Conservation (phyloP, 2,797 vertebrate species). For the Clarias pachynema region DNA sequence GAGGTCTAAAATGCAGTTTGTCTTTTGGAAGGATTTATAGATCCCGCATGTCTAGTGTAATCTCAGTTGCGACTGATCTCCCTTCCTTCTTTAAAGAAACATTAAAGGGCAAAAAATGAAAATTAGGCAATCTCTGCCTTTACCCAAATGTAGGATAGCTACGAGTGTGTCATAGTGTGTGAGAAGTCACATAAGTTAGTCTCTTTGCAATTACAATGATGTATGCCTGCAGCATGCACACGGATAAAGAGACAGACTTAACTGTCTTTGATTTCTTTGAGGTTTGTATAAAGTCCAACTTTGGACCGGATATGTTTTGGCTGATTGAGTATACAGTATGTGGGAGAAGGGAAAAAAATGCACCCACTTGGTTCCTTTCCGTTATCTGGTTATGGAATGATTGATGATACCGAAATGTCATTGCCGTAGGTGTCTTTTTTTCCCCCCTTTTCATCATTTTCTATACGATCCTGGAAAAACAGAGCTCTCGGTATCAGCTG, state of each 20-base stretch:
- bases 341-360: not conserved
- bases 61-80: not conserved
- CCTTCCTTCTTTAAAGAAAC: not conserved
- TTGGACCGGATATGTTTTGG: too few relatives aligned
- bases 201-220: not conserved
- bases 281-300: too few relatives aligned
- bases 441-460: not conserved
- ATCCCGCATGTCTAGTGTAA: not conserved
- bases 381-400: not conserved
- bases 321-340: not conserved
- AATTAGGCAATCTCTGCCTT: not conserved
- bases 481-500: slow-evolving; percentile 1
- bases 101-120: not conserved
- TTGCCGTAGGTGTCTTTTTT: not conserved
- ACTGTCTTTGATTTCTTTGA: not conserved
- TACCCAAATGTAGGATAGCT: not conserved
- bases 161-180: not conserved
- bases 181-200: not conserved
- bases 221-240: not conserved
- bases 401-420: not conserved
- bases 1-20: not conserved
- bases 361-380: not conserved
- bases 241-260: not conserved
- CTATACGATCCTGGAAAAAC: not conserved
- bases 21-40: not conserved